Evolutionary conservation across 1,140 invertebrate genomes (phyloP).

Genomic region (Sarcophaga bullata): DNA sequence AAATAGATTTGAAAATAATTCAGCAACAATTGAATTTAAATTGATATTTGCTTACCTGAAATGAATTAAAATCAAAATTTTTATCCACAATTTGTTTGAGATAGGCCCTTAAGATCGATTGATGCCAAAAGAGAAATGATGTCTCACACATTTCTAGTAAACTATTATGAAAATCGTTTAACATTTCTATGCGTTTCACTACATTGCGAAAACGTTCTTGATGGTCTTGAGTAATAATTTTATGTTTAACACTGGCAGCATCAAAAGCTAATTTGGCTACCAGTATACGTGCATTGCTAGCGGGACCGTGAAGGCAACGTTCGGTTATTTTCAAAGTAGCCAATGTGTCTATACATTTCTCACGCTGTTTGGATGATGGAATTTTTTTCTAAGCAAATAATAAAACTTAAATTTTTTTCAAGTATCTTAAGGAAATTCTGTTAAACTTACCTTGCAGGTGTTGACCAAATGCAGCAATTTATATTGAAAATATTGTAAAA

Average conservation of each 20-base stretch:
- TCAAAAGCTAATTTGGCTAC: slow-evolving; percentile 74
- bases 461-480: slow-evolving; percentile 69
- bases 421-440: background rate
- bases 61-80: slow-evolving; percentile 45
- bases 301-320: slow-evolving; percentile 76
- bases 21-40: background rate
- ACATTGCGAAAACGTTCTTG: slow-evolving; percentile 68
- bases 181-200: slow-evolving; percentile 73
- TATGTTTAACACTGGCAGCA: slow-evolving; percentile 71
- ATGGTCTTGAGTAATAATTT: slow-evolving; percentile 69
- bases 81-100: slow-evolving; percentile 67
- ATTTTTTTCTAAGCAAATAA: slow-evolving; percentile 46
- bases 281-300: slow-evolving; percentile 73
- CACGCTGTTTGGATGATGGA: slow-evolving; percentile 58
- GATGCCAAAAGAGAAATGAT: slow-evolving; percentile 85
- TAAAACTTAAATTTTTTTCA: background rate
- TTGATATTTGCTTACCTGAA: slow-evolving; percentile 41
- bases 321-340: slow-evolving; percentile 80
- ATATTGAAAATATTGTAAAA: slow-evolving; percentile 77
- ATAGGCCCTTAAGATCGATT: slow-evolving; percentile 80
- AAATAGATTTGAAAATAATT: background rate
- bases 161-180: slow-evolving; percentile 72
- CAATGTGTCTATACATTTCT: slow-evolving; percentile 74
- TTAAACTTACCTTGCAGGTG: slow-evolving; percentile 40
- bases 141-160: slow-evolving; percentile 75